Evolutionary conservation across 1,140 invertebrate species (phyloP).

Genomic region (Lasioglossum albipes): DNA sequence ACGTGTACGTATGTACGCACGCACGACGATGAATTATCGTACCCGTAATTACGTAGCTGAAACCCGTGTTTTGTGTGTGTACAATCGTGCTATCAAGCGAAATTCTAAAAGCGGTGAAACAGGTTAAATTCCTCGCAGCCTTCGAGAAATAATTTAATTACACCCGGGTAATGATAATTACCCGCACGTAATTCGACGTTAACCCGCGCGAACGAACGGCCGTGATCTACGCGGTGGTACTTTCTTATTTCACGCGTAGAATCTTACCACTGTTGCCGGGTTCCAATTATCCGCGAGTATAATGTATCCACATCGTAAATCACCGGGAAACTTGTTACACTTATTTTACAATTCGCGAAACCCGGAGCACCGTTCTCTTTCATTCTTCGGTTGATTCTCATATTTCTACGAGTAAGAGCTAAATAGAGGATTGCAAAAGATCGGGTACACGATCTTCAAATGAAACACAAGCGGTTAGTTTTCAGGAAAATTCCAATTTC

Average conservation of each 20-base stretch:
- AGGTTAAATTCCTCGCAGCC: constrained; percentile 46
- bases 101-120: constrained; percentile 56
- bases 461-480: no score
- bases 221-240: not conserved
- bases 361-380: not conserved
- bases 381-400: not conserved
- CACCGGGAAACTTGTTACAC: not conserved
- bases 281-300: constrained; percentile 23
- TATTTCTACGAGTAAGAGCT: not conserved
- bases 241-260: constrained; percentile 29
- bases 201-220: constrained; percentile 11
- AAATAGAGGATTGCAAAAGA: no score
- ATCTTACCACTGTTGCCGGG: constrained; percentile 2
- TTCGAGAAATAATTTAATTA: constrained; percentile 61
- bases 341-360: constrained; percentile 11
- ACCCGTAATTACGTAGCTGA: constrained; percentile 58
- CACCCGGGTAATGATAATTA: constrained; percentile 43
- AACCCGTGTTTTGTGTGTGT: constrained; percentile 33
- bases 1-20: not conserved
- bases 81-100: constrained; percentile 30
- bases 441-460: no score
- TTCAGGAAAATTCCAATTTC: no score
- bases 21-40: constrained; percentile 50
- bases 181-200: constrained; percentile 52
- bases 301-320: constrained; percentile 10